A percentile compares a stretch with the other conserved stretches of the same genome.
These are phyloP conservation scores for Scaptomyza pallida DNA, from an alignment of 1,140 invertebrate genomes.

Conservation along the genomic window DNA sequence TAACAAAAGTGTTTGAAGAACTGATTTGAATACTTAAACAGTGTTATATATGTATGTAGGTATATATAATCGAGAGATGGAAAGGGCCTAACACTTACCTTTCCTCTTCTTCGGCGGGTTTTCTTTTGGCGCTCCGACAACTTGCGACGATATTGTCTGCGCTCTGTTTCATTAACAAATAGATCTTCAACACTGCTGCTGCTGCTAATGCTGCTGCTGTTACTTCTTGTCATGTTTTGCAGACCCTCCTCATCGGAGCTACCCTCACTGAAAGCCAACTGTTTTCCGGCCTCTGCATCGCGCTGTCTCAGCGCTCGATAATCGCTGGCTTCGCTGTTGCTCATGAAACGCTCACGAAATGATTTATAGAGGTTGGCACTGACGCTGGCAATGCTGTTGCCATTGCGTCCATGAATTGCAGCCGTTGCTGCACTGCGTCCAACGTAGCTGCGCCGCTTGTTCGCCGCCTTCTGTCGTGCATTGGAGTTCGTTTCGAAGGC, in stretches of 20 bases:
- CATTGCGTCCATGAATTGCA: conserved; percentile 41
- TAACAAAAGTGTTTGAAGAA: conserved; percentile 22
- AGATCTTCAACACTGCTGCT: conserved; percentile 68
- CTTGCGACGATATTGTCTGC: conserved; percentile 48
- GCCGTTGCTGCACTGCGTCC: conserved; percentile 44
- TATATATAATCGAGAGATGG: conserved; percentile 34
- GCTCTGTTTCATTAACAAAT: conserved; percentile 48
- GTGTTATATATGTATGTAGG: neutral
- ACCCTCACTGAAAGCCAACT: conserved; percentile 26
- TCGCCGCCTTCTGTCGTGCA: conserved; percentile 17
- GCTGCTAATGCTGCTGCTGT: conserved; percentile 25
- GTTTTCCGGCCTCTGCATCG: conserved; percentile 50
- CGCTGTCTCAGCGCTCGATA: conserved; percentile 56
- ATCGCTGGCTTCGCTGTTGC: conserved; percentile 26
- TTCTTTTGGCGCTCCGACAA: conserved; percentile 22
- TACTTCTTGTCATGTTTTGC: conserved; percentile 16
- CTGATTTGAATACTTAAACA: conserved; percentile 38
- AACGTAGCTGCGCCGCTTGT: conserved; percentile 39
- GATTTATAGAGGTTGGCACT: conserved; percentile 61
- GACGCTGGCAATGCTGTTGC: conserved; percentile 53
- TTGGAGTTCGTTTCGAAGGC: neutral
- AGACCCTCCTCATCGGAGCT: conserved; percentile 46
- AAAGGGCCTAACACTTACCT: conserved; percentile 60
- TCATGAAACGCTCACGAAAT: conserved; percentile 62
- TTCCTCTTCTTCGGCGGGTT: conserved; percentile 20